Evolutionary conservation across 1,140 invertebrate species (phyloP), one percentile per base, ranked within the genome.

Genomic region (Drosophila simulans): DNA sequence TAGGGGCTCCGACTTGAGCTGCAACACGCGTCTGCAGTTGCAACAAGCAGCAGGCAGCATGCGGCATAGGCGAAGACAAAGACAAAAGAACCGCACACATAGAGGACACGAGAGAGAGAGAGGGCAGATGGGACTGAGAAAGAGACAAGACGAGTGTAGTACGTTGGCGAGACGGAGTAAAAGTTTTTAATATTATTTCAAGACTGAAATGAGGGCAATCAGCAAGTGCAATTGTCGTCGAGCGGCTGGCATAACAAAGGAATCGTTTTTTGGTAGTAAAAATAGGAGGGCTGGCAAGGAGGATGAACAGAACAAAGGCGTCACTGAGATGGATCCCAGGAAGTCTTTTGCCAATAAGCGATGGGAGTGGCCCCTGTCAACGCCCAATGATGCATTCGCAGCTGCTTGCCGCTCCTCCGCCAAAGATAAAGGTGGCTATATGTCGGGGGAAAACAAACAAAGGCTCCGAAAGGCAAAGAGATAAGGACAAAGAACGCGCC

Each of bases 111-210:
- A 43, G 31, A 4, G 27, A 49, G 22, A 57, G 69, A 42, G 66
- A 62, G 63, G 57, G 71, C 46, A 72, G 56, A 72, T 60, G 62
- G 57, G 64, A 7, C 64, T 15, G 8, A 65, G 25, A 75, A 60
- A 42, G 46, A 40, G 46, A 56, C 51, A 31, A 45, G 37, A 43
- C 34, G 49, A 73, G 49, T 31, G 69, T 39, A 70, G 48, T 34
- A 51, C 48, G 48, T 15, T 27, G 64, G 51, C 51, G 71, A 77
- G 66, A 62, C 56, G 54, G 71, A 84, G 80, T 77, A 84, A 89
- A 89, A 89, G 56, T 89, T 89, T 88, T 84, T 89, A 89, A 89
- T 89, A 89, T 89, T 89, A 89, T 89, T 89, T 89, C 84, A 90
- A 84, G 84, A 80, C 77, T 89, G 84, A 84, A 89, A 89, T 89